Evolutionary conservation across 2,888 invertebrate species (phyloP), one percentile per base, ranked within the genome.

Genomic region (Hydropsyche betteni): DNA sequence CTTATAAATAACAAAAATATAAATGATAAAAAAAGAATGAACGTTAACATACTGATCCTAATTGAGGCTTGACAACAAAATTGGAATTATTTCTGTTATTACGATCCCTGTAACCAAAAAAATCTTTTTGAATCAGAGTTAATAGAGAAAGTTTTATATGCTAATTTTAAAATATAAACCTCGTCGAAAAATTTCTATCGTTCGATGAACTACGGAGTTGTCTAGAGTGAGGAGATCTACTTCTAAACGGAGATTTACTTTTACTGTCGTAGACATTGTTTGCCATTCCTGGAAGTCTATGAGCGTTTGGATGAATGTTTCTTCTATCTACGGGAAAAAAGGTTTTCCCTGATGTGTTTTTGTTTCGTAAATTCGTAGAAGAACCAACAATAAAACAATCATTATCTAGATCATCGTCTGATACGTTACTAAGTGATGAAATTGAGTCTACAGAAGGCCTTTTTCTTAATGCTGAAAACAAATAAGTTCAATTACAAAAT

Each of bases 381-480:
- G 36, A 36, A 64, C n/a, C 34, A 7, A 64, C 24, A 33, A 64
- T 64, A 36, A 34, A 34, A 36, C 34, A 64, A 64, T 64, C 36
- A 64, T 64, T 36, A 12, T 64, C 64, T 12, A 58, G 58, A 58
- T 58, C 58, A 24, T 64, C 64, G 8, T 69, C 69, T 12, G 69
- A 69, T 7, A 69, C 69, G 44, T 50, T 69, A 69, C 69, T 69
- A 14, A 69, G 38, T 16, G 69, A 69, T 14, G 69, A 69, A n/a
- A 69, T 69, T 14, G 69, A 69, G 44, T 69, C 69, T 16, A 69
- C 24, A 0, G 69, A 69, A 8, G 34, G 14, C 4, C 69, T 69
- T 24, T 44, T 44, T 34, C 64, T 24, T 12, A 64, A 33, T 64
- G 64, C 64, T 64, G 12, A 34, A 36, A 64, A 10, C 4, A 8